Percentiles rank a stretch among this genome's conserved stretches.
phyloP scores from a whole-genome alignment of 2,888 invertebrate species.

The Hetaerina titia region DNA sequence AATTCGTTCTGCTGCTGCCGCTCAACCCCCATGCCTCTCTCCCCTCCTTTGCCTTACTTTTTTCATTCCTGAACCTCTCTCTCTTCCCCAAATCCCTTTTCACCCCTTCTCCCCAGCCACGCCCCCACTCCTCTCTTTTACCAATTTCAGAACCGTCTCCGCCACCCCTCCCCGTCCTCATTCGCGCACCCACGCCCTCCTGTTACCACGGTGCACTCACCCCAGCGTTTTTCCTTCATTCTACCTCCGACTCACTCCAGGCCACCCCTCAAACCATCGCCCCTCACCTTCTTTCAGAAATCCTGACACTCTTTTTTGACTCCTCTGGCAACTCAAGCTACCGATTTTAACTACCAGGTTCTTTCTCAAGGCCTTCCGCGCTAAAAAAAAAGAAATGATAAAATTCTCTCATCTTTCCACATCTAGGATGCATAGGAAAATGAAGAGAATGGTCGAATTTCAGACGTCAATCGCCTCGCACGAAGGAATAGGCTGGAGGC shows the following conservation, averaged over 20 bases:
- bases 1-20: constrained; percentile 29
- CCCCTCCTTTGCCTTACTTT: not conserved
- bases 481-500: not conserved
- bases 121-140: not conserved
- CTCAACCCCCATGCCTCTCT: not conserved
- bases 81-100: not conserved
- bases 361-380: not conserved
- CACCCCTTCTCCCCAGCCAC: not conserved
- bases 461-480: not conserved
- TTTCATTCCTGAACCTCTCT: not conserved
- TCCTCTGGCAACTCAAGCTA: not conserved
- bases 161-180: not conserved
- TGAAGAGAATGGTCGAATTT: not conserved
- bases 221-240: no score
- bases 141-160: constrained; percentile 20
- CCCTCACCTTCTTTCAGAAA: not conserved
- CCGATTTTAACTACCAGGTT: not conserved
- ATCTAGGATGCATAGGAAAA: not conserved
- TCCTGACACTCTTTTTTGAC: not conserved
- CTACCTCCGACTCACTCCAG: not conserved
- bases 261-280: not conserved
- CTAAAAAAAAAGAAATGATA: not conserved
- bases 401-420: no score
- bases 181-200: not conserved
- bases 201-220: no score